These are phyloP conservation scores for Entomobrya multifasciata DNA, from an alignment of 2,888 invertebrate species.

Conservation along the genomic window DNA sequence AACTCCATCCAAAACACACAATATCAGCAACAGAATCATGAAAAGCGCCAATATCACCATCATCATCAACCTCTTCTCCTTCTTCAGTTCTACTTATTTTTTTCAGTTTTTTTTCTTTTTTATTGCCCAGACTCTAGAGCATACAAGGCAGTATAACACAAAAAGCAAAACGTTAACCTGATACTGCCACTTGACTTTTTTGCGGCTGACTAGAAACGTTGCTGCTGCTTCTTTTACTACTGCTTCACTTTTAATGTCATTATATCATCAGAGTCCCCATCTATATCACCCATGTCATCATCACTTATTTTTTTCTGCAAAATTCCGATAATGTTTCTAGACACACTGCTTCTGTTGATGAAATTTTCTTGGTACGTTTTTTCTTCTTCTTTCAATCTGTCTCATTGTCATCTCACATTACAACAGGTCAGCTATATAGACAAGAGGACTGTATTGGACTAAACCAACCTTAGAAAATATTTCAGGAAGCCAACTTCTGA, in stretches of 20 bases:
- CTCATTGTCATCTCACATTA: too few species aligned
- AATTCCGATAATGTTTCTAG: too few species aligned
- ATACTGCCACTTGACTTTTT: conserved; percentile 3
- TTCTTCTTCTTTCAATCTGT: too few species aligned
- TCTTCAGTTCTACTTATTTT: neutral
- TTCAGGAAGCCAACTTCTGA: too few species aligned
- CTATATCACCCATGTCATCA: neutral
- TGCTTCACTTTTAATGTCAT: conserved; percentile 20
- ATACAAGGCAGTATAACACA: neutral
- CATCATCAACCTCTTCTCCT: neutral
- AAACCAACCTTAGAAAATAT: too few species aligned
- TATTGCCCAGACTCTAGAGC: conserved; percentile 13
- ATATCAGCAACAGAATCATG: neutral
- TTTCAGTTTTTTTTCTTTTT: neutral
- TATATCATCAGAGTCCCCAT: conserved; percentile 1
- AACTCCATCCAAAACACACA: neutral
- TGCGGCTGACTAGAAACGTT: too few species aligned
- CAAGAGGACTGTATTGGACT: too few species aligned
- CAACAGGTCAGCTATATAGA: too few species aligned
- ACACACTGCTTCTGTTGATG: too few species aligned
- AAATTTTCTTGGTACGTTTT: too few species aligned
- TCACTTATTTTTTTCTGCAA: neutral
- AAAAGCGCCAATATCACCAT: neutral
- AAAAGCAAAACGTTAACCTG: neutral
- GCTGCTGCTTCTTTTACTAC: too few species aligned